phyloP scores from a whole-genome alignment of 2,797 vertebrate genomes.

The Notamacropus eugenii region DNA sequence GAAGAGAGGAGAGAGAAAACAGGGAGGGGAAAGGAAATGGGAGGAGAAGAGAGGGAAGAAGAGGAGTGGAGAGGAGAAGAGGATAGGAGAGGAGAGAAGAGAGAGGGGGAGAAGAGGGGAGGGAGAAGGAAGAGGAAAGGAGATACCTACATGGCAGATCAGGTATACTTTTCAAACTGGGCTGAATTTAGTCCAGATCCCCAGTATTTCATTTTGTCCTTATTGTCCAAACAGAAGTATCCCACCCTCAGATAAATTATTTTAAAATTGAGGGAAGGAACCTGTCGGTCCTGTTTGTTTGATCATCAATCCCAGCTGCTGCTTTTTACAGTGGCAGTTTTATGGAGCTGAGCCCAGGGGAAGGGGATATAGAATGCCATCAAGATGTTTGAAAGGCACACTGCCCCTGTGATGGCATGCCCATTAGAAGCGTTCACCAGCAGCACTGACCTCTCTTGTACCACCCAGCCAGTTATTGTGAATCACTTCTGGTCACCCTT shows the following conservation, averaged over 20 bases:
- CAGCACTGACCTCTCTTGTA: too few relatives aligned
- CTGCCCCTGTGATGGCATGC: not conserved
- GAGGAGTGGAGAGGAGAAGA: conserved; percentile 42
- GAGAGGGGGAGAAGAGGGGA: not conserved
- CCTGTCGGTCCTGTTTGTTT: conserved; percentile 15
- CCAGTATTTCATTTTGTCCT: conserved; percentile 66
- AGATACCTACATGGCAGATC: conserved; percentile 73
- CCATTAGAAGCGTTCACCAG: not conserved
- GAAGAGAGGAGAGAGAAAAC: fast-evolving
- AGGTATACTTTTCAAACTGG: conserved; percentile 76
- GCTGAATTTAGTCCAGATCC: conserved; percentile 77
- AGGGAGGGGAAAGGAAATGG: too few relatives aligned
- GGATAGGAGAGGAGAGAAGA: conserved; percentile 63
- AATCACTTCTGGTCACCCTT: not conserved
- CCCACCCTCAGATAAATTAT: conserved; percentile 74
- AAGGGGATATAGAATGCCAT: not conserved
- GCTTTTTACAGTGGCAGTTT: conserved; percentile 11
- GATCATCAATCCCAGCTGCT: conserved; percentile 42
- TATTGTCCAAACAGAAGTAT: conserved; percentile 74
- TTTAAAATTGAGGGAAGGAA: conserved; percentile 64
- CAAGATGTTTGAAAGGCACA: not conserved
- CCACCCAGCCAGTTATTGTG: not conserved
- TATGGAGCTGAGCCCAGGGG: not conserved
- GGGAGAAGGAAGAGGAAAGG: not conserved
- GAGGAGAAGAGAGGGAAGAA: conserved; percentile 25